Base-by-base conservation (phyloP, 1,140 invertebrate genomes). In the Caenorhabditis inopinata region DNA sequence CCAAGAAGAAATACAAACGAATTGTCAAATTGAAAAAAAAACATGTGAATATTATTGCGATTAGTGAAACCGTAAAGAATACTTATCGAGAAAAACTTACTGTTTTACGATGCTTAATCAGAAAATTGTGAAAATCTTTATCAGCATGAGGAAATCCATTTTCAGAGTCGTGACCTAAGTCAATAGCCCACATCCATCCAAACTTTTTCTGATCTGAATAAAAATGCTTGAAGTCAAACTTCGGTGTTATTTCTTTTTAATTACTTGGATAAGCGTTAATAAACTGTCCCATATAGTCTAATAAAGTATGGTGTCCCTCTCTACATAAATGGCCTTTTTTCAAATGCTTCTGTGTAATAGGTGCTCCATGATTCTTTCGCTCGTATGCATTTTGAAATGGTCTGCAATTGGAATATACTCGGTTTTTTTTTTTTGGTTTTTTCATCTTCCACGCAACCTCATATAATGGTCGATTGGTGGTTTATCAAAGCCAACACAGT, bases 401-500 rank as follows among this genome's bases (percentile, higher is more conserved):
- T 77, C 51, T 51, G 25, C 6, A 53, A 27, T 11, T 47, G 27
- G 14, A 25, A 32, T 29, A 25, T 35, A 7, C 27, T 53, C 6
- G 11, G 9, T 27, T 53, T 16, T 9, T 77, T 32, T 21, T 27
- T 12, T 5, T 35, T 27, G 0, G 25, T 9, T n/a, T n/a, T 32
- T 25, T 62, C 1, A 32, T 6, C 35, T 58, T 58, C n/a, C n/a
- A n/a, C n/a, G 23, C 16, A 38, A 81, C 80, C 73, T 77, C 80
- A 81, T 81, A 78, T 38, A 78, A 81, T 81, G 80, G 25, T 81
- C 76, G n/a, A 73, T 68, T n/a, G 80, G 49, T 29, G 49, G 74
- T 53, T 76, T 51, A 18, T 58, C 46, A 62, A 78, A 81, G 5
- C 80, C 80, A 14, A 35, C 45, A 62, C 80, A 81, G n/a, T 81